These are phyloP conservation scores for Phoenicopterus ruber DNA, from an alignment of 2,113 vertebrate species.

Conservation along the genomic window DNA sequence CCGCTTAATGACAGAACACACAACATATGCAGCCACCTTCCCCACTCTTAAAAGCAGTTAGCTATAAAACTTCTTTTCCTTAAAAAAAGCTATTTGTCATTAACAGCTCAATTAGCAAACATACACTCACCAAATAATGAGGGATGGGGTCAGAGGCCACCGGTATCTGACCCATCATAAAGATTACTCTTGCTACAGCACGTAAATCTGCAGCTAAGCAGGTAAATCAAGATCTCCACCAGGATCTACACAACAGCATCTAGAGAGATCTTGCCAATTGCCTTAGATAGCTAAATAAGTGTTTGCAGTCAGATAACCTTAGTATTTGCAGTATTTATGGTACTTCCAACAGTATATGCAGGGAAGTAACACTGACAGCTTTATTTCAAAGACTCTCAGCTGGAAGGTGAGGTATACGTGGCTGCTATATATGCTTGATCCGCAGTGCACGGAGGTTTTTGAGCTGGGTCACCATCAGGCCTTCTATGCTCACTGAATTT, in stretches of 20 bases:
- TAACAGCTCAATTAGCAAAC: slow-evolving; percentile 1
- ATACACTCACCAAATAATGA: not conserved
- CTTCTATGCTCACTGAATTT: not conserved
- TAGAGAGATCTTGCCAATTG: not conserved
- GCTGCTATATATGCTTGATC: not conserved
- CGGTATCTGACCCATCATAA: not conserved
- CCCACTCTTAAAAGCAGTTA: not conserved
- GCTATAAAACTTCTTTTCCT: not conserved
- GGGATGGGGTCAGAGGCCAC: not conserved
- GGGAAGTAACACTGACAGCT: not conserved
- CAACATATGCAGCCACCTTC: not conserved
- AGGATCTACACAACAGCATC: not conserved
- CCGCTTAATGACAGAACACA: not conserved
- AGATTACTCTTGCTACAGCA: not conserved
- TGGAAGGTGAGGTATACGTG: accelerated
- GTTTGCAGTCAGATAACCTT: not conserved
- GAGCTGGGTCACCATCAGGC: not conserved
- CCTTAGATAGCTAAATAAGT: not conserved
- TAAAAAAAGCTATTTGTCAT: not conserved
- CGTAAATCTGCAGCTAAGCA: not conserved
- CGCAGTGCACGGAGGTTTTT: not conserved
- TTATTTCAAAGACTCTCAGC: not conserved
- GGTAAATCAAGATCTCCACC: not conserved
- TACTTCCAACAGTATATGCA: not conserved
- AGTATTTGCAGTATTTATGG: not conserved